Evolutionary conservation across 2,888 invertebrate genomes (phyloP), one percentile per base, ranked within the genome.

Genomic region (Aquatica leii): DNA sequence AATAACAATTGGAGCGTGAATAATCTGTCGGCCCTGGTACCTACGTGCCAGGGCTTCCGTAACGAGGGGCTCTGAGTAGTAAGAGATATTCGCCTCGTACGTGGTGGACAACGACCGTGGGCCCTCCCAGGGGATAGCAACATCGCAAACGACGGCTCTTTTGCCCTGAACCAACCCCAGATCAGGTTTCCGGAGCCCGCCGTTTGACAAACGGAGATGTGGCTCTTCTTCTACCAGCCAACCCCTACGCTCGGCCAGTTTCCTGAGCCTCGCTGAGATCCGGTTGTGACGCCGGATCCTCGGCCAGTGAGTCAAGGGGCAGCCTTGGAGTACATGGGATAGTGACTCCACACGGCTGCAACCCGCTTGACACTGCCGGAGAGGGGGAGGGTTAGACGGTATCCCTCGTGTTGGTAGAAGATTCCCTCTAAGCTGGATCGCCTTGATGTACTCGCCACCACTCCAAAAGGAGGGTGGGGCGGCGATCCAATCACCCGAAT

Each of bases 241-340:
- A 2, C 14, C 37, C 37, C 9, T 37, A 12, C 3, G 37, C 2
- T 12, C 9, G 4, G 24, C 24, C 24, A 24, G 24, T 6, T 37
- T n/a, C 35, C 52, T 59, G 6, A 72, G 14, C 9, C 6, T n/a
- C 6, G 11, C 31, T 31, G 55, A 67, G 1, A 34, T 12, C 17
- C 4, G 9, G 49, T 73, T 58, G 54, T 73, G 69, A 6, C 69
- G 50, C 3, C 51, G 14, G 3, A 70, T 68, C 2, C 69, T 20
- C 21, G 61, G 50, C 34, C 60, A 66, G 21, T 74, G 73, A 0
- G 66, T 61, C 0, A 62, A 43, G 1, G 66, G 68, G 59, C 75
- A 75, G 0, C 56, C 60, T 37, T 74, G 73, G 0, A 73, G 64
- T 1, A 74, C 70, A 48, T 75, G 73, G 5, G 68, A 66, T 0